These are phyloP conservation scores for Passer domesticus DNA, from an alignment of 2,113 vertebrate species.

Conservation along the genomic window DNA sequence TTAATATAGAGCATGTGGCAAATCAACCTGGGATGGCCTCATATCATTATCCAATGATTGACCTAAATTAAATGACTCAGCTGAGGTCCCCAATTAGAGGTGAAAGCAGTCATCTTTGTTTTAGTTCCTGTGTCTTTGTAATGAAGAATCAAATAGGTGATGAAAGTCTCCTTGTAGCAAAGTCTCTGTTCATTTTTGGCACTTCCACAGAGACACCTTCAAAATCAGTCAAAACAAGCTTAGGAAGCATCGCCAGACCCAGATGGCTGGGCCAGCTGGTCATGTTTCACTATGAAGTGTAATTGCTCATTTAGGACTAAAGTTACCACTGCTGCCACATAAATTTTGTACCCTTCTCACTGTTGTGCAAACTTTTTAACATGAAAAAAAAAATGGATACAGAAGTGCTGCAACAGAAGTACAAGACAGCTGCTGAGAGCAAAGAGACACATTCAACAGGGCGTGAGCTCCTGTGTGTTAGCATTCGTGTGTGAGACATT, in stretches of 20 bases:
- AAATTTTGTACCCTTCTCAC: background rate
- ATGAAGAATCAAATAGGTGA: background rate
- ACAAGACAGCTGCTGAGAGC: background rate
- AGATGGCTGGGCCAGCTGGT: slow-evolving; percentile 3
- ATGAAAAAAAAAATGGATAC: background rate
- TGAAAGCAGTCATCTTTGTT: background rate
- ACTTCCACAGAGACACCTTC: background rate
- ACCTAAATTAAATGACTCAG: background rate
- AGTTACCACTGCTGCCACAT: background rate
- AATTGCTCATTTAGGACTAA: background rate
- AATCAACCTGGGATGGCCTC: background rate
- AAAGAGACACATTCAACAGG: background rate
- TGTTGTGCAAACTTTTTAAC: background rate
- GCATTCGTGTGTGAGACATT: background rate
- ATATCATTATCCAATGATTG: background rate
- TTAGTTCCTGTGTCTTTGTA: background rate
- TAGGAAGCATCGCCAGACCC: background rate
- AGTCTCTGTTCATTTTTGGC: background rate
- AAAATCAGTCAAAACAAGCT: background rate
- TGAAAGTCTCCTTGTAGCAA: background rate
- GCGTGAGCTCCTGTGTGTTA: rapidly evolving
- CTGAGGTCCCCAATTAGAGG: background rate
- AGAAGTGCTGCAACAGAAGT: background rate
- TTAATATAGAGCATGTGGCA: background rate
- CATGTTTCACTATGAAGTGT: background rate